A percentile compares a stretch with the other conserved stretches of the same genome.
Conservation (phyloP, 2,797 vertebrate species). For the Myotis myotis region DNA sequence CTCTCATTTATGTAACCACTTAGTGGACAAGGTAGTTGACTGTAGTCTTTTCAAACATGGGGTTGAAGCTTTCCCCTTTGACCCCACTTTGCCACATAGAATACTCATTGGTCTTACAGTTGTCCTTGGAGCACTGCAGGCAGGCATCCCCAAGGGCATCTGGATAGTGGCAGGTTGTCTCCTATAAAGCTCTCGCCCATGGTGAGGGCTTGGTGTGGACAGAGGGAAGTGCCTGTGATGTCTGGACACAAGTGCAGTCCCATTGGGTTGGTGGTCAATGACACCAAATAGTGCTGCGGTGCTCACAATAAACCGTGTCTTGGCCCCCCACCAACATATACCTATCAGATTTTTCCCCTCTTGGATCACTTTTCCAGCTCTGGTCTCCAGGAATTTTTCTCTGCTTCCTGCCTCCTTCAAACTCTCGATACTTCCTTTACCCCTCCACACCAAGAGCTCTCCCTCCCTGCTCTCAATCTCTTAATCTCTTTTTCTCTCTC, state of each 20-base stretch:
- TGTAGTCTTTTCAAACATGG: not conserved
- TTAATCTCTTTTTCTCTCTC: not conserved
- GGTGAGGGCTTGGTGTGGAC: not conserved
- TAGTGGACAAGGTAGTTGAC: not conserved
- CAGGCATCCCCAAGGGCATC: not conserved
- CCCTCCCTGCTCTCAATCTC: not conserved
- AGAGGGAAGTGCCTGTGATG: not conserved
- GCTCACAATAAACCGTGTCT: not conserved
- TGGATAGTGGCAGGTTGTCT: not conserved
- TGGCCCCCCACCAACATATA: not conserved
- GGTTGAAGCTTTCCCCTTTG: not conserved
- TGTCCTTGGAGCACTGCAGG: not conserved
- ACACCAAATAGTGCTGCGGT: not conserved
- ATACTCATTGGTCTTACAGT: not conserved
- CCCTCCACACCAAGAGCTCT: not conserved
- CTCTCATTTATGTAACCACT: not conserved
- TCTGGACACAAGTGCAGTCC: not conserved
- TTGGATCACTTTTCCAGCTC: not conserved
- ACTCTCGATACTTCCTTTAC: not conserved
- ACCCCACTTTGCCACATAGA: not conserved
- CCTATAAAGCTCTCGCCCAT: not conserved
- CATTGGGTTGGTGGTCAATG: not conserved
- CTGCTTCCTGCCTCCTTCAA: not conserved
- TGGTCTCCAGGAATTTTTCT: not conserved
- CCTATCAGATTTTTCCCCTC: not conserved